Percentiles rank a stretch among this genome's conserved stretches.
Evolutionary conservation across 1,140 invertebrate species (phyloP).

Genomic region (Glomeris maerens): DNA sequence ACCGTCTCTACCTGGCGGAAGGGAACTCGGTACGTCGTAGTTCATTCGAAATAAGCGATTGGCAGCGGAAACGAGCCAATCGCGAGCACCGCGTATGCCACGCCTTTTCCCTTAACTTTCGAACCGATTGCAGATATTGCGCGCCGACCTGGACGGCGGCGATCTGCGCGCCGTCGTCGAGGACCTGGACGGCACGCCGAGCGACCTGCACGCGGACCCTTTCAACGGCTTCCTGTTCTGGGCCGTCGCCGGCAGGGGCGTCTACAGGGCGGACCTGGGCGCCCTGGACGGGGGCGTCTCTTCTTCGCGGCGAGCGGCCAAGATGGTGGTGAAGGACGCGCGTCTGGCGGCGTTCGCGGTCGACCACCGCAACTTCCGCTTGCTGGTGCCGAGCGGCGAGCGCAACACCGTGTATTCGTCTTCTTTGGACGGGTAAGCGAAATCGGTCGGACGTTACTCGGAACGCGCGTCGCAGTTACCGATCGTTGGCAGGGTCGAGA

Average conservation of each 20-base stretch:
- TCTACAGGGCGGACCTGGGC: conserved; percentile 62
- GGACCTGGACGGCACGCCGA: conserved; percentile 46
- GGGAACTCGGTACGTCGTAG: conserved; percentile 21
- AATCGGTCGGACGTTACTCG: not conserved
- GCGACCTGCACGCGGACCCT: conserved; percentile 74
- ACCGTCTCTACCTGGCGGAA: conserved; percentile 59
- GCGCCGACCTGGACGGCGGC: conserved; percentile 54
- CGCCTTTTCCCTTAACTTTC: too few relatives aligned
- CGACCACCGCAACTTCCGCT: conserved; percentile 61
- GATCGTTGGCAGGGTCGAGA: conserved; percentile 42
- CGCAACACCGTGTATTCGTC: conserved; percentile 63
- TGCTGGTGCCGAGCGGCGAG: conserved; percentile 53
- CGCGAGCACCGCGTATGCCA: too few relatives aligned
- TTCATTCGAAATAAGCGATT: too few relatives aligned
- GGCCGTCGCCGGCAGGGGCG: conserved; percentile 45
- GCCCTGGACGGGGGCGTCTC: conserved; percentile 49
- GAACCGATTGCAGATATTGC: conserved; percentile 49
- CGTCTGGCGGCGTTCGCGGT: conserved; percentile 56
- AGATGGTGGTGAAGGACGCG: conserved; percentile 42
- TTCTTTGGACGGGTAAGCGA: conserved; percentile 56
- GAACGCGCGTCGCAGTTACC: too few relatives aligned
- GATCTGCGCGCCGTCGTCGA: conserved; percentile 48
- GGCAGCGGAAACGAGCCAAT: too few relatives aligned
- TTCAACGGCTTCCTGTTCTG: conserved; percentile 83
- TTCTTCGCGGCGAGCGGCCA: conserved; percentile 35